Conservation (phyloP, 2,888 invertebrate species). For the Allygus modestus region DNA sequence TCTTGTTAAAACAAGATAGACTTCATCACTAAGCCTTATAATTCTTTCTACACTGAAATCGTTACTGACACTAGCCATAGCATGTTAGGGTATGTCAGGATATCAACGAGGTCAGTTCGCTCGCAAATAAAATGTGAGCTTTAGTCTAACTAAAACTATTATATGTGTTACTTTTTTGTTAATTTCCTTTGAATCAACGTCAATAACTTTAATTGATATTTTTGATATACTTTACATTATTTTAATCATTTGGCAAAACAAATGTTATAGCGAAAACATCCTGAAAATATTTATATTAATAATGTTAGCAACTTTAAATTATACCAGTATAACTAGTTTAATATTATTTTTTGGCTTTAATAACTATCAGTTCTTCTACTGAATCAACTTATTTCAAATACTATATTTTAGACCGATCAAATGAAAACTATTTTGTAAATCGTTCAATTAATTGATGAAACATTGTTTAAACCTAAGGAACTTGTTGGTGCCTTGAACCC, state of each 20-base stretch:
- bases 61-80: not conserved
- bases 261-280: not conserved
- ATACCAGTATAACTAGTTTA: too few species aligned
- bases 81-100: not conserved
- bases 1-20: slow-evolving; percentile 23
- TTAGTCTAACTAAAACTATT: slow-evolving; percentile 6
- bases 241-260: not conserved
- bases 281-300: too few species aligned
- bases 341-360: too few species aligned
- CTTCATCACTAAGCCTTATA: not conserved
- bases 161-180: not conserved
- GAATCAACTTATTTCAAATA: too few species aligned
- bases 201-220: not conserved
- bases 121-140: not conserved
- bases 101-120: not conserved
- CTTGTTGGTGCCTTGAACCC: too few species aligned
- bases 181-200: not conserved
- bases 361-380: too few species aligned
- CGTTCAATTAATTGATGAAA: too few species aligned
- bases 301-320: too few species aligned
- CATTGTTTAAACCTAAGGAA: too few species aligned
- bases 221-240: not conserved
- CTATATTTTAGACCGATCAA: too few species aligned
- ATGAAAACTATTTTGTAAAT: too few species aligned
- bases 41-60: not conserved